A percentile compares a stretch with the other conserved stretches of the same genome.
phyloP scores from a whole-genome alignment of 2,888 invertebrate genomes.

The Cremastobaeus sp. region DNA sequence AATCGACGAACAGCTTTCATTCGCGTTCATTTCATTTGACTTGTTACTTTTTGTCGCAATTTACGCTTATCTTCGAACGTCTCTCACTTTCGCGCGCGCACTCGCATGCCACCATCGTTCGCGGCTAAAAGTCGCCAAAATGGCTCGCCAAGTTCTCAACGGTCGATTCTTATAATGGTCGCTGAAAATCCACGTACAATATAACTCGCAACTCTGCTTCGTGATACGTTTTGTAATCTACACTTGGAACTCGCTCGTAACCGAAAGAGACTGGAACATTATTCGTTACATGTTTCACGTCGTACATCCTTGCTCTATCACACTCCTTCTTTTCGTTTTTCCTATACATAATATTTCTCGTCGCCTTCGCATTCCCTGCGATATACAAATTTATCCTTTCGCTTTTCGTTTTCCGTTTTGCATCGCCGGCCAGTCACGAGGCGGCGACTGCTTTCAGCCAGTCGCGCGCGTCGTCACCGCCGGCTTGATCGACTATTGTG shows the following conservation, averaged over 20 bases:
- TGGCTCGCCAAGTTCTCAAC: constrained; percentile 62
- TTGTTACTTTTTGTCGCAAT: constrained; percentile 6
- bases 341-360: background rate
- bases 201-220: constrained; percentile 52
- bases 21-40: constrained; percentile 1
- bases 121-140: constrained; percentile 64
- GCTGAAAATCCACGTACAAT: constrained; percentile 57
- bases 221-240: constrained; percentile 62
- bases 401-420: constrained; percentile 37
- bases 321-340: constrained; percentile 57
- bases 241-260: constrained; percentile 76
- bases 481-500: constrained; percentile 40
- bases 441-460: too few species aligned
- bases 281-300: constrained; percentile 66
- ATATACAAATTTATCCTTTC: constrained; percentile 17
- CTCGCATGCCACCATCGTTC: constrained; percentile 49
- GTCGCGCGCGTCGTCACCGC: too few species aligned
- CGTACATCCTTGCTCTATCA: constrained; percentile 63
- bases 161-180: constrained; percentile 53
- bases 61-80: constrained; percentile 32
- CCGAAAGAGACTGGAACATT: constrained; percentile 75
- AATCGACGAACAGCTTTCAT: constrained; percentile 32
- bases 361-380: constrained; percentile 13
- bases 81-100: constrained; percentile 49
- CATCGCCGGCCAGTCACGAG: constrained; percentile 9